Evolutionary conservation across 1,140 invertebrate genomes (phyloP).

Genomic region (Zeugodacus cucurbitae): DNA sequence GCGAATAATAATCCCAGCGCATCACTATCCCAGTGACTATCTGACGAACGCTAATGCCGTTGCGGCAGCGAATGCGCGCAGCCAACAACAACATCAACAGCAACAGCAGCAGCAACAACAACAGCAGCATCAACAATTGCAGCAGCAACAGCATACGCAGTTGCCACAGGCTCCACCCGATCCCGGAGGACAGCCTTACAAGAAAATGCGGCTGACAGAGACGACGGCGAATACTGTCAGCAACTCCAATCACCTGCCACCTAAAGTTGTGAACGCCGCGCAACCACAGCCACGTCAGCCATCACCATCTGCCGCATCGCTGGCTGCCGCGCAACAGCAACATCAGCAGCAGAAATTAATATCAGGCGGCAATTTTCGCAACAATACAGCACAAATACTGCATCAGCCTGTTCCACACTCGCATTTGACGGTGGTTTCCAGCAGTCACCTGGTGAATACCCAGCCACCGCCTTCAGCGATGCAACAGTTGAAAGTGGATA

Average conservation of each 20-base stretch:
- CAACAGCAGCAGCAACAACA: constrained; percentile 42
- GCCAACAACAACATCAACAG: constrained; percentile 34
- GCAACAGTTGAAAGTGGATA: constrained; percentile 61
- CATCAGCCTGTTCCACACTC: constrained; percentile 27
- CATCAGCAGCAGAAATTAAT: constrained; percentile 47
- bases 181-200: constrained; percentile 72
- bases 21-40: constrained; percentile 59
- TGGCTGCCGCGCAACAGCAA: constrained; percentile 43
- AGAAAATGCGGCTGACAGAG: constrained; percentile 80
- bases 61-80: constrained; percentile 44
- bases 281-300: constrained; percentile 52
- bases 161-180: constrained; percentile 56
- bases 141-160: constrained; percentile 52
- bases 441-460: constrained; percentile 41
- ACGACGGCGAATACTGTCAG: constrained; percentile 49
- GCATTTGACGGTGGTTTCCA: constrained; percentile 43
- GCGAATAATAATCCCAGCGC: constrained; percentile 49
- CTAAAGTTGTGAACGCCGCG: constrained; percentile 44
- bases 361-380: constrained; percentile 31
- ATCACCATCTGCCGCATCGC: constrained; percentile 47
- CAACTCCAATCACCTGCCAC: constrained; percentile 64
- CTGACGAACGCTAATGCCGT: constrained; percentile 54
- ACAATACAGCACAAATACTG: neutral
- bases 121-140: constrained; percentile 42
- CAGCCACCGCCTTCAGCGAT: constrained; percentile 44